A percentile compares a stretch with the other conserved stretches of the same genome.
These are phyloP conservation scores for Pseudorhombus dupliciocellatus DNA, from an alignment of 2,113 vertebrate genomes.

Conservation along the genomic window DNA sequence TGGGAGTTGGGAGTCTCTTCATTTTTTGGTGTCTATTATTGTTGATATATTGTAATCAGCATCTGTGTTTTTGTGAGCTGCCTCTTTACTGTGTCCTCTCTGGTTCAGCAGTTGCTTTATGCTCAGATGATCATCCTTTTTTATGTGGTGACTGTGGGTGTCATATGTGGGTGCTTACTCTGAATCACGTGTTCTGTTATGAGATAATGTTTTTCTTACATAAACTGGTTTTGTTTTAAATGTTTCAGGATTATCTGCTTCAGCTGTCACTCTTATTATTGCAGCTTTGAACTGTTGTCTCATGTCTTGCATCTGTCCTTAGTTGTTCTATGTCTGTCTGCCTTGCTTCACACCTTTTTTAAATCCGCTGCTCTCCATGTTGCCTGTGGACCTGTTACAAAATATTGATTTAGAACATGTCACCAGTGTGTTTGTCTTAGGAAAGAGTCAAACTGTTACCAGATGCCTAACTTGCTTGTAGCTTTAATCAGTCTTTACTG, in stretches of 20 bases:
- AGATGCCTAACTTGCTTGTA: constrained; percentile 82
- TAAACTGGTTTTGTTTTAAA: neutral
- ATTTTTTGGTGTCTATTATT: neutral
- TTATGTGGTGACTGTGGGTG: constrained; percentile 19
- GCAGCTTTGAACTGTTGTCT: neutral
- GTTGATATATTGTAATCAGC: neutral
- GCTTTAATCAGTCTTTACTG: constrained; percentile 89
- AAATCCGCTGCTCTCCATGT: constrained; percentile 9
- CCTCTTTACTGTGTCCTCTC: neutral
- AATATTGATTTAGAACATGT: constrained; percentile 5
- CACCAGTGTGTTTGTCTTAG: constrained; percentile 13
- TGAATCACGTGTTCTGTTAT: constrained; percentile 31
- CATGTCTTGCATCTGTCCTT: constrained; percentile 20
- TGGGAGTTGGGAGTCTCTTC: neutral
- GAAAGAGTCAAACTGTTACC: constrained; percentile 33
- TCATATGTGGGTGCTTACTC: constrained; percentile 17
- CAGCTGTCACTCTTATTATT: neutral
- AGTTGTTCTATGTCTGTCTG: constrained; percentile 11
- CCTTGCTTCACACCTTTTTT: constrained; percentile 9
- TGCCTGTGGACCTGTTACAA: constrained; percentile 24
- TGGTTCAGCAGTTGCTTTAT: neutral
- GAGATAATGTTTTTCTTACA: constrained; percentile 19
- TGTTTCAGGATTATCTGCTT: constrained; percentile 13
- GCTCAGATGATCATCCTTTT: neutral
- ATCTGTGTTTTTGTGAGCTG: neutral